phyloP scores from a whole-genome alignment of 2,113 vertebrate genomes.

The Lampris incognitus region DNA sequence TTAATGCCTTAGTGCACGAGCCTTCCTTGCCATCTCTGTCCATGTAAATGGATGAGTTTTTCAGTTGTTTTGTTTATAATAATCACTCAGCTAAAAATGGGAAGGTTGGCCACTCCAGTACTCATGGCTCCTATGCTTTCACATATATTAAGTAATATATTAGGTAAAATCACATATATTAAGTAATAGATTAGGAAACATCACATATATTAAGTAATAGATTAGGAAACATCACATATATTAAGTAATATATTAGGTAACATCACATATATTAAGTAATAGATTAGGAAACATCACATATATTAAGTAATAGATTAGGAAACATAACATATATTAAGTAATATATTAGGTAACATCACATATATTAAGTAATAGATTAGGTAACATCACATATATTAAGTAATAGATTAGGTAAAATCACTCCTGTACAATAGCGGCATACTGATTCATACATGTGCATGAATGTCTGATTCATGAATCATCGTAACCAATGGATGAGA shows the following conservation, averaged over 20 bases:
- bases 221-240: too few species aligned
- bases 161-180: too few species aligned
- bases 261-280: too few species aligned
- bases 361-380: not conserved
- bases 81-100: not conserved
- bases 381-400: not conserved
- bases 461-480: not conserved
- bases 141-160: not conserved
- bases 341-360: too few species aligned
- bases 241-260: too few species aligned
- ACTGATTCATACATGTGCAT: constrained; percentile 11
- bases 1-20: constrained; percentile 26
- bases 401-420: constrained; percentile 2
- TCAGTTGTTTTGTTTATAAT: not conserved
- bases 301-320: too few species aligned
- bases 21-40: not conserved
- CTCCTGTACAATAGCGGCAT: not conserved
- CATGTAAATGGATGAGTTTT: not conserved
- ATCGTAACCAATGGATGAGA: not conserved
- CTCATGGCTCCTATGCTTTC: constrained; percentile 5
- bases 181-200: too few species aligned
- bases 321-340: too few species aligned
- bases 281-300: too few species aligned
- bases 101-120: not conserved
- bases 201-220: too few species aligned